Conservation (phyloP, 2,888 invertebrate species). For the Teleiodes luculella region DNA sequence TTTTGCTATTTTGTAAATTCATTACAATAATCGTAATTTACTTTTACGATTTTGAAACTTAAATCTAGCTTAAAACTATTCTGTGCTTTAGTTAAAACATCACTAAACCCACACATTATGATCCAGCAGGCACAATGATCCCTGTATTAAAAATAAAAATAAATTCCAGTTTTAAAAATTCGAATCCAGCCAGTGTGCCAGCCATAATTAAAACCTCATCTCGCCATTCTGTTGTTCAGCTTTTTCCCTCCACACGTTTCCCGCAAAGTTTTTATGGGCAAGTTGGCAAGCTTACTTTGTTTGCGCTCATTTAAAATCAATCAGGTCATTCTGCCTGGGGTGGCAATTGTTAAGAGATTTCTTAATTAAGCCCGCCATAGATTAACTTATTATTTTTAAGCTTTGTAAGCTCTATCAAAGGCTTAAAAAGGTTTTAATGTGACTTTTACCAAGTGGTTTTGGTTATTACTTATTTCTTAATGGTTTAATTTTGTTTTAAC, state of each 20-base stretch:
- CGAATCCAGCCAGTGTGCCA: conserved; percentile 4
- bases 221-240: conserved; percentile 19
- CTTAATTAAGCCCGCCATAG: conserved; percentile 70
- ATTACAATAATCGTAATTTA: too few relatives aligned
- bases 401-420: too few relatives aligned
- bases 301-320: conserved; percentile 74
- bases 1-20: too few relatives aligned
- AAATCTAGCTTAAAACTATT: too few relatives aligned
- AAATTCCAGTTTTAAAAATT: background rate
- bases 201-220: conserved; percentile 34
- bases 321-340: conserved; percentile 64
- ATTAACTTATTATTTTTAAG: conserved; percentile 47
- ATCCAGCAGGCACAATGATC: too few relatives aligned
- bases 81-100: too few relatives aligned
- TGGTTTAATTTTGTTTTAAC: too few relatives aligned
- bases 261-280: conserved; percentile 56
- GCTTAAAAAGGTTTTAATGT: too few relatives aligned
- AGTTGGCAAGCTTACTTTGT: conserved; percentile 56
- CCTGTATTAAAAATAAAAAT: background rate
- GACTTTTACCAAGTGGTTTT: too few relatives aligned
- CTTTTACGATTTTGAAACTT: too few relatives aligned
- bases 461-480: too few relatives aligned
- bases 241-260: conserved; percentile 35
- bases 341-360: conserved; percentile 70
- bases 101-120: too few relatives aligned